Conservation (phyloP, 2,113 vertebrate genomes). For the Leucoraja erinaceus region DNA sequence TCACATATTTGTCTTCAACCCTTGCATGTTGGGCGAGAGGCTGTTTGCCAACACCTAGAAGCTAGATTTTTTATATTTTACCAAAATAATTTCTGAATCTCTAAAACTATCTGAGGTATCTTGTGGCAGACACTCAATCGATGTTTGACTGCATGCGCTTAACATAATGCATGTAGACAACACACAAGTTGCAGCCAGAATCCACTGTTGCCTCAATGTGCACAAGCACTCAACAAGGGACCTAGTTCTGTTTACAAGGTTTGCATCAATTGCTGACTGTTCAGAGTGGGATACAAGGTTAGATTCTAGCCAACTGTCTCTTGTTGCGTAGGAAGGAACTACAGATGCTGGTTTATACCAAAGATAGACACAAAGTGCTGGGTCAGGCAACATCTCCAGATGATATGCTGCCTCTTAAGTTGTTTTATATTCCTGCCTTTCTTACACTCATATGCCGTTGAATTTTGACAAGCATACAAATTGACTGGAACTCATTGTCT, state of each 20-base stretch:
- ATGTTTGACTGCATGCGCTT: background rate
- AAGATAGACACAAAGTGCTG: too few relatives aligned
- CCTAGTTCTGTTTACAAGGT: background rate
- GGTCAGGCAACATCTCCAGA: too few relatives aligned
- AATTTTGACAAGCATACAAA: background rate
- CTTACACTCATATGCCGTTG: too few relatives aligned
- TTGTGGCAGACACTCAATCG: background rate
- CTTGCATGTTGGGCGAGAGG: background rate
- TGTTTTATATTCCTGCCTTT: background rate
- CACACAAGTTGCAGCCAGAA: background rate
- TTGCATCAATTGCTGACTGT: background rate
- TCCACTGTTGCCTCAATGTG: background rate
- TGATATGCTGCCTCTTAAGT: background rate
- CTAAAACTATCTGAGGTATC: background rate
- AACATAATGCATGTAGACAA: too few relatives aligned
- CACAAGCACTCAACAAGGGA: background rate
- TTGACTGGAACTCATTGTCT: too few relatives aligned
- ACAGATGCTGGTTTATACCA: too few relatives aligned
- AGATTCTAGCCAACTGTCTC: background rate
- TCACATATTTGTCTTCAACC: background rate
- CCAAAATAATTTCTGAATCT: background rate
- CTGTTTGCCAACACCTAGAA: too few relatives aligned
- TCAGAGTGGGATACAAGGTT: background rate
- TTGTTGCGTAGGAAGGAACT: background rate
- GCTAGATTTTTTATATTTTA: background rate